Evolutionary conservation across 2,797 vertebrate genomes (phyloP).

Genomic region (Spinibarbus caldwelli): DNA sequence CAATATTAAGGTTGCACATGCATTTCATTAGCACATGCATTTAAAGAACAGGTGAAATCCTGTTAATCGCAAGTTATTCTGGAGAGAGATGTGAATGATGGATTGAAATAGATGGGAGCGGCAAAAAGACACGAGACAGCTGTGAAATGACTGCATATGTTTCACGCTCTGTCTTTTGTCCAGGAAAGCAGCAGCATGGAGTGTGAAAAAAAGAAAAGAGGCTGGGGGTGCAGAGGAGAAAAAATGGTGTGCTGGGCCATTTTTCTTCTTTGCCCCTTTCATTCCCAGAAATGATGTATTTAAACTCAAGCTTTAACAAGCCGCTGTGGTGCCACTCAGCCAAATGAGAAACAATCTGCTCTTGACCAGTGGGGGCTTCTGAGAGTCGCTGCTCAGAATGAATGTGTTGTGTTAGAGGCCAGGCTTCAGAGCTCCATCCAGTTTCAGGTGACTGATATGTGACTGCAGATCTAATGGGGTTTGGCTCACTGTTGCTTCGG

Average conservation of each 20-base stretch:
- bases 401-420: slow-evolving; percentile 9
- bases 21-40: neutral
- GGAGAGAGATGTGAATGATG: slow-evolving; percentile 30
- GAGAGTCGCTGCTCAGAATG: slow-evolving; percentile 12
- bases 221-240: neutral
- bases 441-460: slow-evolving; percentile 35
- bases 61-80: neutral
- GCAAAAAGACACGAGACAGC: slow-evolving; percentile 38
- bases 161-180: slow-evolving; percentile 49
- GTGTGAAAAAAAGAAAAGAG: slow-evolving; percentile 8
- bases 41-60: slow-evolving; percentile 10
- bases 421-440: slow-evolving; percentile 14
- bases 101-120: slow-evolving; percentile 35
- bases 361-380: slow-evolving; percentile 29
- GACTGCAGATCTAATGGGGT: slow-evolving; percentile 17
- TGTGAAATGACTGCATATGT: slow-evolving; percentile 54
- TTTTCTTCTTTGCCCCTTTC: slow-evolving; percentile 49
- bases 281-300: slow-evolving; percentile 56
- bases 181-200: slow-evolving; percentile 43
- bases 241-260: slow-evolving; percentile 28
- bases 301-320: slow-evolving; percentile 47
- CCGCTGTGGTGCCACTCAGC: slow-evolving; percentile 41
- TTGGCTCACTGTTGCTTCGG: neutral
- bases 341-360: slow-evolving; percentile 54
- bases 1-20: neutral